Evolutionary conservation across 2,113 vertebrate genomes (phyloP).

Genomic region (Uria aalge): DNA sequence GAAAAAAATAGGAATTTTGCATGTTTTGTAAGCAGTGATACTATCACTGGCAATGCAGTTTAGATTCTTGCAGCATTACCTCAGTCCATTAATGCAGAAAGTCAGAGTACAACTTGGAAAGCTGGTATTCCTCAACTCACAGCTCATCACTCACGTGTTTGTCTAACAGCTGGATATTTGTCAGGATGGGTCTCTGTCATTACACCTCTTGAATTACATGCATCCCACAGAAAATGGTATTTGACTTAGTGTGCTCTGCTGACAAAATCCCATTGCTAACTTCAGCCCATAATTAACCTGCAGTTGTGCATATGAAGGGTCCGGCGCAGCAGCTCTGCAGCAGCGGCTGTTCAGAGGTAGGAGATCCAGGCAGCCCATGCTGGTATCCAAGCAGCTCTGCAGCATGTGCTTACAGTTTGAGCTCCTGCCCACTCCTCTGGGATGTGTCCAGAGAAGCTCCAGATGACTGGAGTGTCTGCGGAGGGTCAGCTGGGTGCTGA

Average conservation of each 20-base stretch:
- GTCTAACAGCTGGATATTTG: background rate
- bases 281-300: background rate
- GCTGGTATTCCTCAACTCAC: background rate
- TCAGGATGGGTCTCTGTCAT: background rate
- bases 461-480: background rate
- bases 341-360: accelerated
- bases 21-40: background rate
- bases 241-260: background rate
- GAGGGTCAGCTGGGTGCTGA: background rate
- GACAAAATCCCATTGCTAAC: background rate
- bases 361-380: background rate
- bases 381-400: background rate
- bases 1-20: background rate
- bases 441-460: background rate
- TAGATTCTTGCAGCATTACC: background rate
- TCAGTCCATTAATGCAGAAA: background rate
- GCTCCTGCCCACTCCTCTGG: background rate
- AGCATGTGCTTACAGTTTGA: background rate
- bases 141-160: background rate
- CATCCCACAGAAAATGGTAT: background rate
- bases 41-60: background rate
- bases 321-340: accelerated
- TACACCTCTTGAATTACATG: background rate
- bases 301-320: accelerated
- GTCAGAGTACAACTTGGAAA: background rate